phyloP scores from a whole-genome alignment of 2,113 vertebrate genomes.

The Climacteris rufus region DNA sequence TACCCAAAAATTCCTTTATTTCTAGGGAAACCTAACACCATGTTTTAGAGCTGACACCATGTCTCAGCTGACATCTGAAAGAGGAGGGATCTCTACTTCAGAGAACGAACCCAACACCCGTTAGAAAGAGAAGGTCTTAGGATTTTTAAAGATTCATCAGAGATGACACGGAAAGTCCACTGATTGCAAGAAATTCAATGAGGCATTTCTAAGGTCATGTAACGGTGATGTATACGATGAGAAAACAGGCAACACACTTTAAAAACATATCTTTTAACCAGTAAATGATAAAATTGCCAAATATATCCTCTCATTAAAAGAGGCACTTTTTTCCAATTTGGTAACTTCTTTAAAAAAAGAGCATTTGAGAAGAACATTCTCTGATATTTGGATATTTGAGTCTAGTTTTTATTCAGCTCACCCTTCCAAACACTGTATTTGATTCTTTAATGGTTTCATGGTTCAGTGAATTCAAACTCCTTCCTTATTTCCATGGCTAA shows the following conservation, averaged over 20 bases:
- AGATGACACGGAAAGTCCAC: not conserved
- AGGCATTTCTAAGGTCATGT: not conserved
- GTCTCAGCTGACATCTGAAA: not conserved
- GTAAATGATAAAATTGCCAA: not conserved
- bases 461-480: not conserved
- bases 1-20: not conserved
- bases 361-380: not conserved
- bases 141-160: not conserved
- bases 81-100: not conserved
- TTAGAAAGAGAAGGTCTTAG: not conserved
- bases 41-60: not conserved
- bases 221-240: not conserved
- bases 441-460: not conserved
- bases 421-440: not conserved
- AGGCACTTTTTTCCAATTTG: rapidly evolving
- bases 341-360: not conserved
- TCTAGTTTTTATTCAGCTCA: not conserved
- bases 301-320: not conserved
- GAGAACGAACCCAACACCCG: not conserved
- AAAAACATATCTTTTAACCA: not conserved
- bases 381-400: not conserved
- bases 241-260: not conserved
- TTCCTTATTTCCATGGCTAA: not conserved
- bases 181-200: not conserved
- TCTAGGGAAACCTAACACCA: not conserved